A percentile compares a stretch with the other conserved stretches of the same genome.
phyloP scores from a whole-genome alignment of 2,888 invertebrate genomes.

The Ceramica pisi region DNA sequence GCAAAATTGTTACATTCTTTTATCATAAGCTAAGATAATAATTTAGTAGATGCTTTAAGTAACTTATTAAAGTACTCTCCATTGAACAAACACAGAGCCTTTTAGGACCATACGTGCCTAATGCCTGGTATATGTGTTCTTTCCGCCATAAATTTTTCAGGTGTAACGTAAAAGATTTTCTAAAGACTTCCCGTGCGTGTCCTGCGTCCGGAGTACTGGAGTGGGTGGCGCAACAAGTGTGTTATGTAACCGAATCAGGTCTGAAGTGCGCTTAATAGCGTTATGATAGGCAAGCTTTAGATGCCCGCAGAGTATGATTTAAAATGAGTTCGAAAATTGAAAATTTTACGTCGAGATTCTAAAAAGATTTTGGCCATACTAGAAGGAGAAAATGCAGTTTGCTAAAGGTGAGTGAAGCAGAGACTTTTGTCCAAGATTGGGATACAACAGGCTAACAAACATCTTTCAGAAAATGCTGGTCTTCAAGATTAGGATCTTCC shows the following conservation, averaged over 20 bases:
- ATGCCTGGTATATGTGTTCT: slow-evolving; percentile 10
- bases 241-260: slow-evolving; percentile 13
- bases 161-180: not conserved
- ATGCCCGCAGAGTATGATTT: not conserved
- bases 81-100: slow-evolving; percentile 1
- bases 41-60: not conserved
- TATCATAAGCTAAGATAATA: not conserved
- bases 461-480: too few species aligned
- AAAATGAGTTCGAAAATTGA: not conserved
- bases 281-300: not conserved
- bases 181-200: not conserved
- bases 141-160: slow-evolving; percentile 15
- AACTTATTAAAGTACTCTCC: not conserved
- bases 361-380: not conserved
- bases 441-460: too few species aligned
- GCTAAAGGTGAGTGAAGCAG: too few species aligned
- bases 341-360: not conserved
- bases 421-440: too few species aligned
- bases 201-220: not conserved
- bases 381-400: not conserved
- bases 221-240: slow-evolving; percentile 44
- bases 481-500: too few species aligned
- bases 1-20: too few species aligned
- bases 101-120: not conserved
- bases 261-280: slow-evolving; percentile 9